Conservation (phyloP, 2,888 invertebrate species). For the Bellardia bayeri region DNA sequence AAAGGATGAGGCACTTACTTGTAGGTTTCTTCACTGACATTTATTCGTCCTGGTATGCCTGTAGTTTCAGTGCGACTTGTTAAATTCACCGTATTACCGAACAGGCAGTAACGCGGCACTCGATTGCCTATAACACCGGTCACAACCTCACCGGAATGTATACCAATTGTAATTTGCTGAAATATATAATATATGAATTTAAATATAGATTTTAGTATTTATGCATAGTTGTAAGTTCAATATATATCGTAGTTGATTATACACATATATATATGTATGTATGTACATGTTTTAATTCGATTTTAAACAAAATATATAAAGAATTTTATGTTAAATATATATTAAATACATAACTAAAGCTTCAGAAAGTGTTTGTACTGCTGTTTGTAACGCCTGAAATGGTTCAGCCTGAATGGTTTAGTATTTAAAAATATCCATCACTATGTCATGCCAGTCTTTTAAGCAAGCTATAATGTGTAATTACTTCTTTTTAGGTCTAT, state of each 20-base stretch:
- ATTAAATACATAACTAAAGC: too few species aligned
- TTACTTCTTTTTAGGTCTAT: too few species aligned
- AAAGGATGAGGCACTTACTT: conserved; percentile 86
- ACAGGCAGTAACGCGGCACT: conserved; percentile 96
- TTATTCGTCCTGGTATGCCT: conserved; percentile 93
- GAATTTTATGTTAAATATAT: too few species aligned
- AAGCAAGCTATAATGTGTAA: too few species aligned
- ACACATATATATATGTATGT: neutral
- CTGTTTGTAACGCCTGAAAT: too few species aligned
- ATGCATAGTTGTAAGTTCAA: neutral
- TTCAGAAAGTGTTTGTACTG: too few species aligned
- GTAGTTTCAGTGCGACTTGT: conserved; percentile 97
- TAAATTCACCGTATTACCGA: conserved; percentile 97
- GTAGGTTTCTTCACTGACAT: conserved; percentile 96
- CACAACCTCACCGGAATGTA: conserved; percentile 97
- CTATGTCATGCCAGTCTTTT: too few species aligned
- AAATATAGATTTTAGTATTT: neutral
- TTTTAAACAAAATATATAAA: neutral
- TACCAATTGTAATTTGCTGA: conserved; percentile 96
- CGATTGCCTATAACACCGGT: conserved; percentile 97
- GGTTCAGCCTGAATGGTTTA: too few species aligned
- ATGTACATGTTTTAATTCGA: neutral
- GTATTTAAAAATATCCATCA: too few species aligned
- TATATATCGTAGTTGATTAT: neutral
- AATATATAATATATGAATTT: conserved; percentile 68